Evolutionary conservation across 2,888 invertebrate genomes (phyloP).

Genomic region (Pyrrhosoma nymphula): DNA sequence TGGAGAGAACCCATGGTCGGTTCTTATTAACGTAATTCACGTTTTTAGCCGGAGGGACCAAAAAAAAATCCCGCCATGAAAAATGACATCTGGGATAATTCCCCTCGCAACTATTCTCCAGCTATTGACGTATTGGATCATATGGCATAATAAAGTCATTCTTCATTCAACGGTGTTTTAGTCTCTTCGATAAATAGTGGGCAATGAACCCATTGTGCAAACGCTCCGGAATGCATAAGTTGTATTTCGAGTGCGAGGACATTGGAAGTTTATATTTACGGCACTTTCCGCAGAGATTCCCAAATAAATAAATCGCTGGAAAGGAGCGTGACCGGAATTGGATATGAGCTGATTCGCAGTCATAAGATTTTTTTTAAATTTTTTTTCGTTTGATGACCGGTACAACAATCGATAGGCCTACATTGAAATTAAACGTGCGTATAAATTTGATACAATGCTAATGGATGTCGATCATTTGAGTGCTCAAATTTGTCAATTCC

Average conservation of each 20-base stretch:
- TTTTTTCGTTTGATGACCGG: background rate
- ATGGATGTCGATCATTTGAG: background rate
- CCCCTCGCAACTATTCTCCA: background rate
- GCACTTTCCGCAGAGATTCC: constrained; percentile 27
- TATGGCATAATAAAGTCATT: background rate
- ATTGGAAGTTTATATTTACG: constrained; percentile 53
- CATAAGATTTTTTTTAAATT: background rate
- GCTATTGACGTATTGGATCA: background rate
- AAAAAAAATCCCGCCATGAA: background rate
- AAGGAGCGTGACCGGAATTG: constrained; percentile 59
- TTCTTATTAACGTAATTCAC: constrained; percentile 21
- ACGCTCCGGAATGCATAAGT: background rate
- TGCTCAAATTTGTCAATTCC: background rate
- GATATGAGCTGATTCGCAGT: background rate
- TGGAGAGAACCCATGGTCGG: background rate
- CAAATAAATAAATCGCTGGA: constrained; percentile 47
- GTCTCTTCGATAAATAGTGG: background rate
- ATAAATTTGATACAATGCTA: background rate
- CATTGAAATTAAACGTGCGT: background rate
- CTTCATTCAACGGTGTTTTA: background rate
- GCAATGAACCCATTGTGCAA: constrained; percentile 5
- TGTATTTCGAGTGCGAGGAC: background rate
- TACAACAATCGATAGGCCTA: background rate
- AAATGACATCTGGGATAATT: constrained; percentile 9
- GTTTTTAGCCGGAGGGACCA: background rate